Evolutionary conservation across 1,140 invertebrate species (phyloP).

Genomic region (Batillaria attramentaria): DNA sequence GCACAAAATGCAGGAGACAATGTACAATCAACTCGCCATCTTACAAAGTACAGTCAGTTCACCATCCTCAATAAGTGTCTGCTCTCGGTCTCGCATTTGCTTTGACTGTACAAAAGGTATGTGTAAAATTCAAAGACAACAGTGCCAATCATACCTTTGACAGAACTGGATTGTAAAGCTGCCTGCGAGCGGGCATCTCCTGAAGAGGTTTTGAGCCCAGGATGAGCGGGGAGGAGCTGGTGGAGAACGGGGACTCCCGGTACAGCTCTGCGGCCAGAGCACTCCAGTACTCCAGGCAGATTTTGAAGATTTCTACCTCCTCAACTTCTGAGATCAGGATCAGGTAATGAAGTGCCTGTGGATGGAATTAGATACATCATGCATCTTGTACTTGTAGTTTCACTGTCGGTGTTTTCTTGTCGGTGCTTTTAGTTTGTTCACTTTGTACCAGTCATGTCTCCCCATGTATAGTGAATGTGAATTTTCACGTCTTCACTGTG

Average conservation of each 20-base stretch:
- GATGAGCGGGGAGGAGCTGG: constrained; percentile 55
- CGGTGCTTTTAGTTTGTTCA: too few relatives aligned
- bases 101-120: not conserved
- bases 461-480: too few relatives aligned
- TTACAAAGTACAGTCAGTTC: too few relatives aligned
- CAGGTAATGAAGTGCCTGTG: constrained; percentile 89
- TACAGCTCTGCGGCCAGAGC: constrained; percentile 92
- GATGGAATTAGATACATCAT: too few relatives aligned
- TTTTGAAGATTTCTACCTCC: constrained; percentile 99
- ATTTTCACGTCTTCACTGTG: too few relatives aligned
- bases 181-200: constrained; percentile 65
- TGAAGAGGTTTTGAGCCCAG: constrained; percentile 56
- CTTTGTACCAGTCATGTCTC: too few relatives aligned
- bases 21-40: too few relatives aligned
- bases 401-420: too few relatives aligned
- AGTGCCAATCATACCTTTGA: constrained; percentile 57
- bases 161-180: constrained; percentile 68
- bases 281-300: constrained; percentile 99
- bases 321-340: constrained; percentile 98
- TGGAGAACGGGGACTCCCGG: constrained; percentile 75
- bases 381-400: too few relatives aligned
- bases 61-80: too few relatives aligned
- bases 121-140: not conserved
- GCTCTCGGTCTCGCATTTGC: too few relatives aligned
- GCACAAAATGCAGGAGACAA: too few relatives aligned